These are phyloP conservation scores for Amazona ochrocephala DNA, from an alignment of 2,797 vertebrate species.

Conservation along the genomic window DNA sequence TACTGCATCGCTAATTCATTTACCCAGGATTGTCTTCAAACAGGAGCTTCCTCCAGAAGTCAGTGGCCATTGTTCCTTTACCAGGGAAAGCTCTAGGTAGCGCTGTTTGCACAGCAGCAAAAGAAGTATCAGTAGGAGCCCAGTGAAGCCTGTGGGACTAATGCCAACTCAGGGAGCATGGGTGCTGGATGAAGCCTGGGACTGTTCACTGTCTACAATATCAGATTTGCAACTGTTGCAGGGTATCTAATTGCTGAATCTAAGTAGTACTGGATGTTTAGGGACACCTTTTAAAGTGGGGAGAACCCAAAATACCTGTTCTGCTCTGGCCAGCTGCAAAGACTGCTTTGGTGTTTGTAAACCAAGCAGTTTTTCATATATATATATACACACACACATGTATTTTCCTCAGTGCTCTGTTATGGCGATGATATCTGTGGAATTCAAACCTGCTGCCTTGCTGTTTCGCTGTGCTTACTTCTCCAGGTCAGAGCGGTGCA, in stretches of 20 bases:
- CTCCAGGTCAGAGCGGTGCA: neutral
- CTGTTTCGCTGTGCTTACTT: neutral
- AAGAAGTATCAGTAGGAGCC: neutral
- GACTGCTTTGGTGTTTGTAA: neutral
- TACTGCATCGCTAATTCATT: neutral
- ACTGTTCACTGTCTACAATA: accelerated
- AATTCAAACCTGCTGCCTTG: neutral
- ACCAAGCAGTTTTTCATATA: neutral
- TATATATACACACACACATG: accelerated
- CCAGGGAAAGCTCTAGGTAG: neutral
- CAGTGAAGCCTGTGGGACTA: neutral
- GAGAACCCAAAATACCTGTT: neutral
- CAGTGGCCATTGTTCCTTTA: neutral
- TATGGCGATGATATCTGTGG: neutral
- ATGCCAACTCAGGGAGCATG: neutral
- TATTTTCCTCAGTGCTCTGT: neutral
- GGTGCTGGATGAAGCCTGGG: neutral
- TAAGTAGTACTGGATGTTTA: neutral
- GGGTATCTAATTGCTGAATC: neutral
- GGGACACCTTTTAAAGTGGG: neutral
- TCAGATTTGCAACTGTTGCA: neutral
- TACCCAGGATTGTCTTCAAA: neutral
- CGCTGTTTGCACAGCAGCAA: neutral
- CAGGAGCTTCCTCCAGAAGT: neutral
- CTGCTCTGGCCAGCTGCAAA: neutral